Percentiles rank a stretch among this genome's conserved stretches.
Conservation (phyloP, 2,888 invertebrate species). For the Hypercompe scribonia region DNA sequence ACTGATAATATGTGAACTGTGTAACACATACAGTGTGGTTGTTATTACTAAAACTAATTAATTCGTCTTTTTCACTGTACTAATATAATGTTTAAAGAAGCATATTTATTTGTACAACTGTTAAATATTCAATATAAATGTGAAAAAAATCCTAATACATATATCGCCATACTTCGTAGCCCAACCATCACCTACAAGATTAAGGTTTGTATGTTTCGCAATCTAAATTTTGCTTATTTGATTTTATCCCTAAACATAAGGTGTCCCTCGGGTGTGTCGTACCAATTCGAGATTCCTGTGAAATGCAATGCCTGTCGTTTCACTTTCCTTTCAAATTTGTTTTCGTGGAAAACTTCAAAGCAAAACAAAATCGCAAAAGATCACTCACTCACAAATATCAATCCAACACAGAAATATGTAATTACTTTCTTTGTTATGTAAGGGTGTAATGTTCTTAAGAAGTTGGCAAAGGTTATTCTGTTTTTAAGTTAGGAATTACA, state of each 20-base stretch:
- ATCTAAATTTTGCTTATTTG: slow-evolving; percentile 7
- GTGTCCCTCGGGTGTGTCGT: not conserved
- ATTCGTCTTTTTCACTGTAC: no score
- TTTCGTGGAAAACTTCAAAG: not conserved
- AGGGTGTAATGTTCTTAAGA: not conserved
- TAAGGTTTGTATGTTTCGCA: slow-evolving; percentile 3
- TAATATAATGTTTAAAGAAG: no score
- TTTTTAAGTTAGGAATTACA: not conserved
- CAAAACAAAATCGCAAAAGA: not conserved
- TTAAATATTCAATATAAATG: not conserved
- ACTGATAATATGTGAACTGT: no score
- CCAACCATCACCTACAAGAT: not conserved
- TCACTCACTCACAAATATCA: not conserved
- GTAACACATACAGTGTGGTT: no score
- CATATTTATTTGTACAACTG: not conserved
- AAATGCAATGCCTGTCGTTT: not conserved
- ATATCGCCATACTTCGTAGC: slow-evolving; percentile 1
- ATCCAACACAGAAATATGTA: not conserved
- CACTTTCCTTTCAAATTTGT: slow-evolving; percentile 2
- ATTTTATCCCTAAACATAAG: slow-evolving; percentile 5
- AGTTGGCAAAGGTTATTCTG: not conserved
- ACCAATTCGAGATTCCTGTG: not conserved
- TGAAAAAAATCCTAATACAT: not conserved
- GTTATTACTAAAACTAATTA: no score
- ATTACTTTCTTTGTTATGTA: not conserved